Conservation (phyloP, 2,888 invertebrate species). For the Chouioia cunea region DNA sequence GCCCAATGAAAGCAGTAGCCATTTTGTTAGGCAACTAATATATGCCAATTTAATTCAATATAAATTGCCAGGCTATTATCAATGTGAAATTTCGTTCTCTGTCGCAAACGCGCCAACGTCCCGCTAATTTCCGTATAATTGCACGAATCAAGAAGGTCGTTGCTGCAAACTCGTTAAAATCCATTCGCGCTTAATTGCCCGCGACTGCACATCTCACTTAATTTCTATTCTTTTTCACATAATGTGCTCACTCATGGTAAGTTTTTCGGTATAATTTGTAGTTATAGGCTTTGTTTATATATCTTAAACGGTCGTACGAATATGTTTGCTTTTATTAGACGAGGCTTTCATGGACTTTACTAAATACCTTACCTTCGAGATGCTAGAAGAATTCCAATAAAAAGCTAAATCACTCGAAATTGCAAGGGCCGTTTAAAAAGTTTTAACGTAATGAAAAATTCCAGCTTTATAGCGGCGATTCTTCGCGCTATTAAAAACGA, state of each 20-base stretch:
- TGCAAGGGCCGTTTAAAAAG: neutral
- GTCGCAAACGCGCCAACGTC: conserved; percentile 3
- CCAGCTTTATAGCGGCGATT: neutral
- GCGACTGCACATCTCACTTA: neutral
- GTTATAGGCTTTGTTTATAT: conserved; percentile 23
- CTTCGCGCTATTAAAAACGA: too few species aligned
- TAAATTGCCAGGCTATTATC: too few species aligned
- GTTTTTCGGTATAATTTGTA: too few species aligned
- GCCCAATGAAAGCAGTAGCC: too few species aligned
- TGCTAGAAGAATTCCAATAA: too few species aligned
- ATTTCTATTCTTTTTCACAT: neutral
- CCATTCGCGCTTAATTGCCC: conserved; percentile 28
- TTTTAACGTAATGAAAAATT: conserved; percentile 22
- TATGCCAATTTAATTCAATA: too few species aligned
- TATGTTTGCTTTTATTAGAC: too few species aligned
- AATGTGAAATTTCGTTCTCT: too few species aligned
- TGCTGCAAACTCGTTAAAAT: conserved; percentile 40
- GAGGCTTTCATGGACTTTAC: neutral
- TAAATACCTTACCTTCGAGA: neutral
- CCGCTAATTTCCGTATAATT: conserved; percentile 34
- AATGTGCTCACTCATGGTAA: too few species aligned
- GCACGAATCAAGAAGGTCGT: conserved; percentile 21
- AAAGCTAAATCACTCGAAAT: neutral
- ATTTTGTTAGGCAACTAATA: too few species aligned
- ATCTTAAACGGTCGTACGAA: neutral